phyloP scores from a whole-genome alignment of 1,140 invertebrate genomes.

The Trichonephila clavipes region DNA sequence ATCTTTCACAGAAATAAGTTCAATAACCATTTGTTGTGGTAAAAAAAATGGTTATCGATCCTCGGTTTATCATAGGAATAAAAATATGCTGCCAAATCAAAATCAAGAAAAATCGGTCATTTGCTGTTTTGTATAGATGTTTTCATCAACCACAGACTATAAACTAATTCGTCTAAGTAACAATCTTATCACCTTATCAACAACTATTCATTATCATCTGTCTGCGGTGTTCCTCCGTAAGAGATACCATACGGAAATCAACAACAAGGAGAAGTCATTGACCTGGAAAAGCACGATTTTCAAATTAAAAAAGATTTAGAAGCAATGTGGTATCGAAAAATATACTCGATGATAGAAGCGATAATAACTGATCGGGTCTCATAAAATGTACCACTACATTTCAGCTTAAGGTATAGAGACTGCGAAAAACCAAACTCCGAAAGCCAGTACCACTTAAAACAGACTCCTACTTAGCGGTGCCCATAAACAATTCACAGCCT shows the following conservation, averaged over 20 bases:
- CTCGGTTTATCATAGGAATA: neutral
- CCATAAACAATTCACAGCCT: constrained; percentile 26
- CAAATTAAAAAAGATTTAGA: neutral
- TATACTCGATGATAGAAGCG: neutral
- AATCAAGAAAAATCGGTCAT: neutral
- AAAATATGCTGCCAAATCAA: neutral
- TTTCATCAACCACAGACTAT: neutral
- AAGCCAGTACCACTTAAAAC: neutral
- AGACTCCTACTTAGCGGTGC: neutral
- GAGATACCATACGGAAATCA: neutral
- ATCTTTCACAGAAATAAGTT: too few relatives aligned
- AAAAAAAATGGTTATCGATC: neutral
- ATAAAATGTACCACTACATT: neutral
- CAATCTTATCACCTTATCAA: neutral
- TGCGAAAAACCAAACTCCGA: neutral
- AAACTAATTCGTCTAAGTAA: neutral
- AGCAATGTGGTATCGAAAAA: neutral
- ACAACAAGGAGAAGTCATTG: neutral
- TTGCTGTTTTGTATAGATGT: neutral
- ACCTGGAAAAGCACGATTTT: neutral
- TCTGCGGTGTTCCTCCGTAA: neutral
- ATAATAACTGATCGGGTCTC: constrained; percentile 1
- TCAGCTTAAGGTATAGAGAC: neutral
- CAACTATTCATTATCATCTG: neutral
- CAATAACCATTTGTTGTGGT: neutral